These are phyloP conservation scores for Gambusia yucatana DNA, from an alignment of 2,797 vertebrate genomes.

Conservation along the genomic window DNA sequence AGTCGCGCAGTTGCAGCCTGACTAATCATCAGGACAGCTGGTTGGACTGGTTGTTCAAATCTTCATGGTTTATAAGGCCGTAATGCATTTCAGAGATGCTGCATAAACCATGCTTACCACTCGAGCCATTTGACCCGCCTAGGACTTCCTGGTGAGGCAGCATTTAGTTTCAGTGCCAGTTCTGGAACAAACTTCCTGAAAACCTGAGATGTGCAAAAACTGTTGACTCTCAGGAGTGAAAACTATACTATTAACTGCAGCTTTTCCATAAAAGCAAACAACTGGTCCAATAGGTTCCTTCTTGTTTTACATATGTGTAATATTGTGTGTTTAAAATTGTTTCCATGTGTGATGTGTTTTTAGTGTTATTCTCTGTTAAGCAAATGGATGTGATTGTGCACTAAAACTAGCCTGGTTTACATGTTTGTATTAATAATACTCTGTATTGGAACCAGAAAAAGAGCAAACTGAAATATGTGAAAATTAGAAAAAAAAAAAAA, in stretches of 20 bases:
- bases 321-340: neutral
- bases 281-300: neutral
- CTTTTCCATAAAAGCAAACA: neutral
- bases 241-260: neutral
- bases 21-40: neutral
- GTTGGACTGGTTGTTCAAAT: neutral
- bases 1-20: neutral
- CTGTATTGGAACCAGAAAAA: conserved; percentile 10
- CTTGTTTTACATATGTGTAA: neutral
- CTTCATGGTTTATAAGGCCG: neutral
- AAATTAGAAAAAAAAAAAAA: conserved; percentile 27
- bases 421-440: conserved; percentile 30
- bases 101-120: neutral
- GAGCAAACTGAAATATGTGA: conserved; percentile 28
- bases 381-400: neutral
- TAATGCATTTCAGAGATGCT: neutral
- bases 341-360: neutral
- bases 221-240: neutral
- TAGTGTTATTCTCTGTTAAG: neutral
- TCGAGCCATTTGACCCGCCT: neutral
- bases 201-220: neutral
- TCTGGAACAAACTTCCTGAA: neutral
- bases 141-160: neutral
- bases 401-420: neutral
- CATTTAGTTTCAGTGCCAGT: neutral